Evolutionary conservation across 2,888 invertebrate genomes (phyloP).

Genomic region (Pachydiplax longipennis): DNA sequence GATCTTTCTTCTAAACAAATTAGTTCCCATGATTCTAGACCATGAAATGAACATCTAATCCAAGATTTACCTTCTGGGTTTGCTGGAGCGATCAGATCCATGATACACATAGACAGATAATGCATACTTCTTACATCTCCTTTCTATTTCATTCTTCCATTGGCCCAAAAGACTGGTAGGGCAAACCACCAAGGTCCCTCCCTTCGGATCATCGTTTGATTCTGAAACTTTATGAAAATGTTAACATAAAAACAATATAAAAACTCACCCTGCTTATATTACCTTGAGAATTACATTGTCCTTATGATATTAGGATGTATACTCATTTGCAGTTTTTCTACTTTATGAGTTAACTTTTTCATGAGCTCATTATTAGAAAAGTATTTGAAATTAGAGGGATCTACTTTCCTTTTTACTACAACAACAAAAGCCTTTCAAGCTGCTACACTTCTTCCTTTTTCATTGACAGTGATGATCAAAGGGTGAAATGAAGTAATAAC

Average conservation of each 20-base stretch:
- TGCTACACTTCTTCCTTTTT: too few species aligned
- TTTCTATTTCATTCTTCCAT: slow-evolving; percentile 83
- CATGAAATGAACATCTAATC: background rate
- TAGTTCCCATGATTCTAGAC: background rate
- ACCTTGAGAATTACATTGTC: too few species aligned
- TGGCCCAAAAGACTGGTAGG: slow-evolving; percentile 91
- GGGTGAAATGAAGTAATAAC: too few species aligned
- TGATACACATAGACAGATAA: slow-evolving; percentile 79
- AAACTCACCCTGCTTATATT: background rate
- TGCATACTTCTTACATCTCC: slow-evolving; percentile 67
- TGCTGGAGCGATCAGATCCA: slow-evolving; percentile 76
- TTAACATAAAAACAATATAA: background rate
- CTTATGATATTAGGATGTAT: too few species aligned
- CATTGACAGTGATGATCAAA: too few species aligned
- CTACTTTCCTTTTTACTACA: too few species aligned
- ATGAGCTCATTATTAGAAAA: too few species aligned
- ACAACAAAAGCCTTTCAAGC: too few species aligned
- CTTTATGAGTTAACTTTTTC: too few species aligned
- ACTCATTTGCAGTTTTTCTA: too few species aligned
- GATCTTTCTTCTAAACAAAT: too few species aligned
- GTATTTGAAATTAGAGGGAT: too few species aligned
- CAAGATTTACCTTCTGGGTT: slow-evolving; percentile 60
- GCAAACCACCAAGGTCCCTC: slow-evolving; percentile 88
- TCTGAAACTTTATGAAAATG: background rate
- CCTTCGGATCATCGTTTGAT: slow-evolving; percentile 56